Conservation (phyloP, 2,797 vertebrate species). For the Ficedula albicollis region DNA sequence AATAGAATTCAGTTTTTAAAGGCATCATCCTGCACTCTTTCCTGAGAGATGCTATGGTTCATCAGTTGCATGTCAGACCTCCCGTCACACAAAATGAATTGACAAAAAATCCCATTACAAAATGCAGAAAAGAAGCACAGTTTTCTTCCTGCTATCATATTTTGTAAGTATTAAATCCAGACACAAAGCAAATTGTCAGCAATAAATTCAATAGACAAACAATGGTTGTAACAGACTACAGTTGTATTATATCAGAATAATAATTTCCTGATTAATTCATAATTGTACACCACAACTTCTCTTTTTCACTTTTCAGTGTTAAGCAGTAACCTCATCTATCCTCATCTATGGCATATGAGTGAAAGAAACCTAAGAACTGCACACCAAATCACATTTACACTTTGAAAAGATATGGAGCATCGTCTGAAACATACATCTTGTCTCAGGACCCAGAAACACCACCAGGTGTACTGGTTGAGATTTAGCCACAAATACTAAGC, state of each 20-base stretch:
- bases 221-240: neutral
- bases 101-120: neutral
- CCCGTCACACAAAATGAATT: neutral
- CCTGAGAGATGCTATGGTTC: neutral
- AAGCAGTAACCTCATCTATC: neutral
- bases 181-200: neutral
- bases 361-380: neutral
- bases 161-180: neutral
- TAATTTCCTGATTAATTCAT: neutral
- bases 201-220: neutral
- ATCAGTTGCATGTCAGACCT: neutral
- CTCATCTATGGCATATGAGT: neutral
- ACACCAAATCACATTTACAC: neutral
- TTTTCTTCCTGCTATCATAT: neutral
- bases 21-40: neutral
- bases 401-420: neutral
- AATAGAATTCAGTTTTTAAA: neutral
- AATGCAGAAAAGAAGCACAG: neutral
- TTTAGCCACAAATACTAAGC: neutral
- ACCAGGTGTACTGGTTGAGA: neutral
- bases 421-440: neutral
- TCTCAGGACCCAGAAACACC: neutral
- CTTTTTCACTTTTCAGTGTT: neutral
- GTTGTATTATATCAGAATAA: neutral
- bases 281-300: neutral